A percentile compares a stretch with the other conserved stretches of the same genome.
phyloP scores from a whole-genome alignment of 1,140 invertebrate genomes.

The Acromyrmex heyeri region DNA sequence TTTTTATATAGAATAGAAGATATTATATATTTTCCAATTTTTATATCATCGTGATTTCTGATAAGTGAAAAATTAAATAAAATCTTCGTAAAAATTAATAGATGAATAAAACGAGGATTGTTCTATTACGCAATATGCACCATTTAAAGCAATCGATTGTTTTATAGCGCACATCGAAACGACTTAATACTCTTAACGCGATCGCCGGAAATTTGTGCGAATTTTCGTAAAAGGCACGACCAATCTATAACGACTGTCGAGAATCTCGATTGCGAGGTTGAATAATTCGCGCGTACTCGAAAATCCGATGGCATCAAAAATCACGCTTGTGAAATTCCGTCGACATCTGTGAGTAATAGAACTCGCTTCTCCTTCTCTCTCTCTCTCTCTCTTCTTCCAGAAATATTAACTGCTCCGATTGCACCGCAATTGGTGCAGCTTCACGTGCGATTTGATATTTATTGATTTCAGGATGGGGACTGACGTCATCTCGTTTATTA shows the following conservation, averaged over 20 bases:
- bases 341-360: conserved; percentile 49
- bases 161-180: not conserved
- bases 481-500: conserved; percentile 62
- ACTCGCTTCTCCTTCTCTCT: conserved; percentile 14
- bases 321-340: conserved; percentile 53
- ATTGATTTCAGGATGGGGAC: conserved; percentile 52
- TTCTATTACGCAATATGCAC: not conserved
- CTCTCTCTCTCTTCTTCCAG: conserved; percentile 4
- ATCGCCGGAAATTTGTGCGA: conserved; percentile 23
- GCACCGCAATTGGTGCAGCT: conserved; percentile 54
- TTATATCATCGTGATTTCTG: not conserved
- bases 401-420: conserved; percentile 48
- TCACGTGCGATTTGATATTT: conserved; percentile 63
- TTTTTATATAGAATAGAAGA: not conserved
- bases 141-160: conserved; percentile 1
- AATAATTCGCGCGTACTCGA: conserved; percentile 51
- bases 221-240: conserved; percentile 32
- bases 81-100: not conserved
- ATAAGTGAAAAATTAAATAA: conserved; percentile 2
- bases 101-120: not conserved
- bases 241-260: conserved; percentile 34
- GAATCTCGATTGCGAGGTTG: conserved; percentile 30
- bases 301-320: conserved; percentile 54
- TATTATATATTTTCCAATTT: not conserved
- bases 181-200: not conserved